Base-by-base conservation (phyloP, 2,888 invertebrate genomes). In the Dynastes maya region DNA sequence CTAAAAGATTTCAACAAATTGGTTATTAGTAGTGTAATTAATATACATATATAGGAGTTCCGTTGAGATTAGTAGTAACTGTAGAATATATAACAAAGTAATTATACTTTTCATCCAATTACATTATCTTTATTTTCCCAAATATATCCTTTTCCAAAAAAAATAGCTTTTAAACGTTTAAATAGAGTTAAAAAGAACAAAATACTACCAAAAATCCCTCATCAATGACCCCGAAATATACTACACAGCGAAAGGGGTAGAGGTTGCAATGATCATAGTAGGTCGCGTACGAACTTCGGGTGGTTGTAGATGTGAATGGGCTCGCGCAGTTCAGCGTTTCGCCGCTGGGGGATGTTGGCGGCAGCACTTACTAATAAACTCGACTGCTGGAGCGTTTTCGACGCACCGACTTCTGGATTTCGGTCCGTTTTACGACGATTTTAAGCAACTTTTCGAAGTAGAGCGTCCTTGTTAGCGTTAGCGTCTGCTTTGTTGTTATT, bases 241-340 rank as follows among this genome's bases (percentile, higher is more conserved):
- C 27, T 16, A 49, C 27, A 29, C 27, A 53, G 29, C 29, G 49
- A 29, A 45, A 45, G 45, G 45, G 11, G 45, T 45, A 45, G 11
- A 45, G 9, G 45, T 45, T 45, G 45, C 32, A 32, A 32, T 53
- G 16, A 53, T 53, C 53, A 37, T 71, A 55, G 55, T 71, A 71
- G 70, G 70, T 71, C 53, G 55, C 40, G 71, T 72, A 72, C 58
- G 58, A 58, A 45, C 61, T 58, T 72, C 72, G 58, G 53, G 72
- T 72, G 58, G 61, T 72, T 45, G 61, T 72, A 61, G 37, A 61
- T 72, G 72, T 72, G 72, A 72, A 72, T 72, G 72, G 61, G 40
- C 58, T 8, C 55, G 40, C 32, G 45, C 61, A 72, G 72, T 72
- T 72, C 72, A 27, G 58, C 22, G 40, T 58, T 72, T 58, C 58